Conservation (phyloP, 2,888 invertebrate genomes). For the Keiferia lycopersicella region DNA sequence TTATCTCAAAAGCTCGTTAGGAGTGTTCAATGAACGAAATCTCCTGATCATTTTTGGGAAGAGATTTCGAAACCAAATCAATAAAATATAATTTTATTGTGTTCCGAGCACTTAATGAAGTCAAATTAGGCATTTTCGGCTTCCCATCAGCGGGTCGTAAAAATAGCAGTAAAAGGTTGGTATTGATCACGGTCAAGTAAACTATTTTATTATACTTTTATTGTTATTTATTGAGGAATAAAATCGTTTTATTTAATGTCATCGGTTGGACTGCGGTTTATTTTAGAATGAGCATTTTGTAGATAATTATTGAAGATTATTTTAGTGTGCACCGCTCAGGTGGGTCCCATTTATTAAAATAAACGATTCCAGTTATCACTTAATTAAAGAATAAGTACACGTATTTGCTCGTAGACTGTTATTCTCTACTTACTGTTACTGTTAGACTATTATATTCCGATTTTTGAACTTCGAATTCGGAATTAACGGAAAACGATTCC, state of each 20-base stretch:
- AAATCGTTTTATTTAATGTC: conserved; percentile 72
- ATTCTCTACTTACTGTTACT: no score
- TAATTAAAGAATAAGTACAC: conserved; percentile 22
- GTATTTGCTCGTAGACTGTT: background rate
- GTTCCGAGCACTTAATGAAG: conserved; percentile 71
- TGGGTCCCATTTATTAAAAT: conserved; percentile 23
- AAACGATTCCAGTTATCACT: conserved; percentile 19
- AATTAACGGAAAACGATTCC: conserved; percentile 24
- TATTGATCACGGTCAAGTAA: conserved; percentile 72
- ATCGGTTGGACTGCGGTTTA: conserved; percentile 56
- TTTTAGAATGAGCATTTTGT: conserved; percentile 30
- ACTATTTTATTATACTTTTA: conserved; percentile 79
- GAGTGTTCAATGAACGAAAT: background rate
- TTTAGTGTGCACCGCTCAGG: conserved; percentile 19
- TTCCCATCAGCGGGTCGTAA: conserved; percentile 69
- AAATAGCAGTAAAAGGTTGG: conserved; percentile 70
- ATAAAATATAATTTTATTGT: conserved; percentile 74
- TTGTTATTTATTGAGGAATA: conserved; percentile 77
- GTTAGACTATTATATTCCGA: background rate
- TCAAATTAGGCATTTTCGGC: conserved; percentile 73
- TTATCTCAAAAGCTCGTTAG: background rate
- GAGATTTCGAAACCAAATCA: conserved; percentile 41
- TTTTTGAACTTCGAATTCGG: background rate
- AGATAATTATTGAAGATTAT: conserved; percentile 34
- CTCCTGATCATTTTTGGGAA: conserved; percentile 11